Conservation (phyloP, 2,797 vertebrate species). For the Geotrypetes seraphini region DNA sequence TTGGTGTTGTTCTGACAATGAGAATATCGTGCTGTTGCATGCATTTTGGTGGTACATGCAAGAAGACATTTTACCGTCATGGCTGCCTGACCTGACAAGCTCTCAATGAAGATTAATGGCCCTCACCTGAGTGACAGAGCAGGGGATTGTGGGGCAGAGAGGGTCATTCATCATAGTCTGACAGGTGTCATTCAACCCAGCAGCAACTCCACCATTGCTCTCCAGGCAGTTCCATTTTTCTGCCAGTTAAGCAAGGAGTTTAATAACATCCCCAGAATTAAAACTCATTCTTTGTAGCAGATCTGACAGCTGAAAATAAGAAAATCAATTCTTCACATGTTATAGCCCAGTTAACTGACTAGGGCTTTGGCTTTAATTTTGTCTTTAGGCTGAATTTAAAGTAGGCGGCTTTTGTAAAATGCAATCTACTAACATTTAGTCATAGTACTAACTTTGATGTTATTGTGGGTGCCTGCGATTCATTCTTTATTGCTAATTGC, state of each 20-base stretch:
- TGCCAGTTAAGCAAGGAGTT: conserved; percentile 71
- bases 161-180: conserved; percentile 97
- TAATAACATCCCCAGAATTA: conserved; percentile 83
- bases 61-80: conserved; percentile 45
- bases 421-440: conserved; percentile 77
- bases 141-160: conserved; percentile 82
- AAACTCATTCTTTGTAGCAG: conserved; percentile 84
- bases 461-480: conserved; percentile 52
- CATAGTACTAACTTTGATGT: conserved; percentile 51
- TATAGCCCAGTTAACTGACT: conserved; percentile 63
- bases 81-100: conserved; percentile 77
- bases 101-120: conserved; percentile 96
- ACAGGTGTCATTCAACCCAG: conserved; percentile 96
- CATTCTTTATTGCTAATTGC: conserved; percentile 39
- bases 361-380: conserved; percentile 72
- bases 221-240: conserved; percentile 58
- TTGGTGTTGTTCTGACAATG: conserved; percentile 44
- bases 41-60: conserved; percentile 29
- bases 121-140: conserved; percentile 93
- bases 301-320: conserved; percentile 82
- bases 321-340: conserved; percentile 87
- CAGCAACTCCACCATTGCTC: conserved; percentile 34
- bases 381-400: conserved; percentile 64
- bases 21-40: conserved; percentile 49
- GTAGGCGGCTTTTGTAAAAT: conserved; percentile 48